Base-by-base conservation (phyloP, 2,888 invertebrate genomes). In the Mesochorus sp. region DNA sequence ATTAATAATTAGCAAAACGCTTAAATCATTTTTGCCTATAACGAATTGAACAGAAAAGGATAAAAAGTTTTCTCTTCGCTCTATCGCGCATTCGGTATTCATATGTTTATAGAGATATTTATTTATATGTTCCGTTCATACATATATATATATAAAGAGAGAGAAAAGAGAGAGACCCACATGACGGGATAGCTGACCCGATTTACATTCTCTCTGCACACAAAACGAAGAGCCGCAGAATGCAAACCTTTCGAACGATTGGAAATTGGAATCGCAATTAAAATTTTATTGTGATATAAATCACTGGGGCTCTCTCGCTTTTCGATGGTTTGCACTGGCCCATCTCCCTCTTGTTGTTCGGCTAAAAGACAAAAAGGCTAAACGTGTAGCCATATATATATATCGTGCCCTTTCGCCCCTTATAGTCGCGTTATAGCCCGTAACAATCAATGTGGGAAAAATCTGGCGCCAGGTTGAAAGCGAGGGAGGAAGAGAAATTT, bases 221-320 rank as follows among this genome's bases (percentile, higher is more conserved):
- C 44, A 59, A 49, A 67, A 49, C 68, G 42, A 37, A 55, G 67
- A 55, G 68, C 62, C 62, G 39, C 62, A 57, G 73, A 73, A 73
- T 62, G 49, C 53, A 59, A 44, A 12, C 19, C 62, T 61, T 72
- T 67, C 67, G 55, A 67, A 77, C 68, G 53, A 68, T 77, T 77
- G 67, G 77, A 73, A 73, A 77, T 68, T 77, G 73, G 77, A 68
- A 68, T 73, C 73, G 77, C 77, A 77, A 77, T 77, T 77, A 77
- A 77, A 77, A 68, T 73, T 77, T 77, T 77, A 77, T 77, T 77
- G 77, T 73, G 73, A 67, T 62, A 77, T 77, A 77, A 77, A 77
- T 77, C 77, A 77, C 68, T 55, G 71, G 26, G 19, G 31, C 39
- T 34, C 47, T 34, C 10, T 31, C 64, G 37, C 51, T 47, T 17